Conservation (phyloP, 2,113 vertebrate genomes). For the Pogona vitticeps region DNA sequence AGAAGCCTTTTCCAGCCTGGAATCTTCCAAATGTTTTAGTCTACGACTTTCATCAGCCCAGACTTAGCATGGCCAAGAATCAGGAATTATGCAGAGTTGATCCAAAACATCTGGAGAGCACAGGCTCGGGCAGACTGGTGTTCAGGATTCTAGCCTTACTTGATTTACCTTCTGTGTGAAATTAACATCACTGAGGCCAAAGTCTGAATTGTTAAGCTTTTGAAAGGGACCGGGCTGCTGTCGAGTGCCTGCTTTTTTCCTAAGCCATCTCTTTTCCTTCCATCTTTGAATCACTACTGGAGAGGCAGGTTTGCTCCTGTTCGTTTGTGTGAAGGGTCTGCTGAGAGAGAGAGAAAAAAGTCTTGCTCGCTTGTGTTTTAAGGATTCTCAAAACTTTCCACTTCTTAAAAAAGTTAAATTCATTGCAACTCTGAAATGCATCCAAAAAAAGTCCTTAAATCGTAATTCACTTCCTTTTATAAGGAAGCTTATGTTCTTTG, state of each 20-base stretch:
- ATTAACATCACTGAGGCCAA: background rate
- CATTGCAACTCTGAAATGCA: no score
- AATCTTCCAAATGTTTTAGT: background rate
- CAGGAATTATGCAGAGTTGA: background rate
- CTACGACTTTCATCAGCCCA: background rate
- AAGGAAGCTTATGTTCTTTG: background rate
- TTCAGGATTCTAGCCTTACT: background rate
- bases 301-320: no score
- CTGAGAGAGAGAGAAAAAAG: no score
- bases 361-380: no score
- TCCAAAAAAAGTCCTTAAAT: background rate
- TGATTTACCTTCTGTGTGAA: background rate
- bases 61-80: background rate
- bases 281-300: no score
- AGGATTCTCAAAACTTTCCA: no score
- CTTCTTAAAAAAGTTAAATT: no score
- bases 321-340: no score
- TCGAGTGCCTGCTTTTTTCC: no score
- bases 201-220: background rate
- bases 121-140: background rate
- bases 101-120: background rate
- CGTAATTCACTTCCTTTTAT: background rate
- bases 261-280: no score
- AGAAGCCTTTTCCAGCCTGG: background rate
- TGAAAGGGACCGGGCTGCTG: no score